Percentiles rank a stretch among this genome's conserved stretches.
These are phyloP conservation scores for Tautogolabrus adspersus DNA, from an alignment of 2,113 vertebrate genomes.

Conservation along the genomic window DNA sequence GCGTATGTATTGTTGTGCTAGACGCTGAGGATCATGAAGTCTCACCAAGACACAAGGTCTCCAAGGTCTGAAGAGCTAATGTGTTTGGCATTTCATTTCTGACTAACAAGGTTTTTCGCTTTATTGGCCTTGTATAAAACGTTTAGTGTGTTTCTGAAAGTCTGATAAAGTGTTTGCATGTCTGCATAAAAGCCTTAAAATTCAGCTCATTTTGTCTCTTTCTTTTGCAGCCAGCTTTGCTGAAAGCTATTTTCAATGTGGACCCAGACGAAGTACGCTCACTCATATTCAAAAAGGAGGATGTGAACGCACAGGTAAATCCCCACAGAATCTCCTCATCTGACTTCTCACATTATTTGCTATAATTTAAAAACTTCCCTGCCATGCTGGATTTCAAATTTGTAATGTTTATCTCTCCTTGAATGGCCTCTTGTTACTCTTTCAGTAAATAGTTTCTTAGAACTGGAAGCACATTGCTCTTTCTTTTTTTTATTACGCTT, in stretches of 20 bases:
- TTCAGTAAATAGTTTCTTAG: not conserved
- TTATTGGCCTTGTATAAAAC: not conserved
- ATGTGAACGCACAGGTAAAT: conserved; percentile 98
- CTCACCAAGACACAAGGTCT: not conserved
- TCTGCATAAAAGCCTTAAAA: not conserved
- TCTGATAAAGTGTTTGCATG: conserved; percentile 7
- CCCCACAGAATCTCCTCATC: conserved; percentile 16
- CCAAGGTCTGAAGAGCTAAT: conserved; percentile 25
- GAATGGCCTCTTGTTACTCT: conserved; percentile 6
- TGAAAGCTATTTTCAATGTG: conserved; percentile 99
- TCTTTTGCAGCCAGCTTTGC: conserved; percentile 90
- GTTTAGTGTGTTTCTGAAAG: not conserved
- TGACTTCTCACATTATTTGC: conserved; percentile 45
- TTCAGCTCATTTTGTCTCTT: conserved; percentile 1
- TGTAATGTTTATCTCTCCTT: conserved; percentile 16
- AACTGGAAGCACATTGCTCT: conserved; percentile 30
- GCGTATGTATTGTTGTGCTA: conserved; percentile 93
- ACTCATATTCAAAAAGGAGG: conserved; percentile 99
- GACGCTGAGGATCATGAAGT: conserved; percentile 84
- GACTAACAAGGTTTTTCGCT: not conserved
- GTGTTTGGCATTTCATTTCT: not conserved
- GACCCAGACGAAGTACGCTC: conserved; percentile 98
- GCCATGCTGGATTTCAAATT: conserved; percentile 9
- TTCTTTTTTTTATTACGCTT: conserved; percentile 23
- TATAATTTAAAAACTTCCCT: not conserved